Conservation (phyloP, 2,113 vertebrate genomes). For the Megaceryle maxima region DNA sequence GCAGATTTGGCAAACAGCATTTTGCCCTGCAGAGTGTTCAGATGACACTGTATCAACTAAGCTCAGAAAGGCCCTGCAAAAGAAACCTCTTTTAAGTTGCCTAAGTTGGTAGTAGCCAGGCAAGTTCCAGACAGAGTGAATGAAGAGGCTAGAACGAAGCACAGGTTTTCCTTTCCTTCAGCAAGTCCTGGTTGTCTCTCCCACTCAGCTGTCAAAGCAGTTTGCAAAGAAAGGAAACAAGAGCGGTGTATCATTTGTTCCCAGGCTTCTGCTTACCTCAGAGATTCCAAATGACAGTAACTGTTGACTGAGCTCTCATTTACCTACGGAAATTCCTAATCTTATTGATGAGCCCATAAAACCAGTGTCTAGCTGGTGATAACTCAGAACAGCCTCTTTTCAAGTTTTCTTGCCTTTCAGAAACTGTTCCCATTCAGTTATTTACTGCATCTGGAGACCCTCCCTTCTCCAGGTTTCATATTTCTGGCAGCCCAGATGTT, state of each 20-base stretch:
- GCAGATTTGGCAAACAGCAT: background rate
- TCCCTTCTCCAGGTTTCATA: background rate
- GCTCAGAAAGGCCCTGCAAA: background rate
- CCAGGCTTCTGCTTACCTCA: slow-evolving; percentile 6
- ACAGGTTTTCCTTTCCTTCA: background rate
- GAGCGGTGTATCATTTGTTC: background rate
- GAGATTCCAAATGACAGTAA: background rate
- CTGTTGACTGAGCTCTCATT: background rate
- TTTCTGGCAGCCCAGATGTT: background rate
- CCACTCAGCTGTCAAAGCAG: slow-evolving; percentile 1
- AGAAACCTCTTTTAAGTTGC: background rate
- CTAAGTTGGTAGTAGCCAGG: background rate
- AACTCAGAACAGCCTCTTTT: background rate
- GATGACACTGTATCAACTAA: background rate
- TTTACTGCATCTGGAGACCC: background rate
- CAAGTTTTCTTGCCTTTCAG: background rate
- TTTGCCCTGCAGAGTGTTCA: background rate
- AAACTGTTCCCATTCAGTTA: background rate
- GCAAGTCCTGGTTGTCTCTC: background rate
- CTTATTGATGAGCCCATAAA: background rate
- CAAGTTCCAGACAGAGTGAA: background rate
- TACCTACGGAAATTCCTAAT: background rate
- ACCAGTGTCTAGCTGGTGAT: background rate
- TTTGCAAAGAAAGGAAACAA: slow-evolving; percentile 15
- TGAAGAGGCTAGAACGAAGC: background rate